These are phyloP conservation scores for Heliconius melpomene DNA, from an alignment of 1,140 invertebrate species.

Conservation along the genomic window DNA sequence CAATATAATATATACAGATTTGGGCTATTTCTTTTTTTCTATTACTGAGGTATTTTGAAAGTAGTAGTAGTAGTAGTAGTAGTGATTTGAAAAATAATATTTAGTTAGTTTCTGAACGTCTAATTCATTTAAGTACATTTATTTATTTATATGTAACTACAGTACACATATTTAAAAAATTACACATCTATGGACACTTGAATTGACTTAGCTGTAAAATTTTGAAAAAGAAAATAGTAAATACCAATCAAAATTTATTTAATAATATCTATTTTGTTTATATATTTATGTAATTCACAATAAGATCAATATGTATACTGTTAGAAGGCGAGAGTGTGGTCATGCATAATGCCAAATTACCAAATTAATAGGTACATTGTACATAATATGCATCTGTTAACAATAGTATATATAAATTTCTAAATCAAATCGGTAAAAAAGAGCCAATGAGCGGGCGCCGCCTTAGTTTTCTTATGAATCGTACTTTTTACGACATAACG, in stretches of 20 bases:
- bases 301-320: neutral
- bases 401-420: neutral
- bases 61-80: constrained; percentile 7
- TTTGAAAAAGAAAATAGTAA: constrained; percentile 10
- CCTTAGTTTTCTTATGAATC: too few species aligned
- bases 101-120: neutral
- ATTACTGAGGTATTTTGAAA: constrained; percentile 16
- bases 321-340: neutral
- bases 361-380: too few species aligned
- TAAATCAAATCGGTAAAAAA: neutral
- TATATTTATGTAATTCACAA: neutral
- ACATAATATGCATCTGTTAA: too few species aligned
- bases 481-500: too few species aligned
- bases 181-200: constrained; percentile 21
- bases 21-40: constrained; percentile 16
- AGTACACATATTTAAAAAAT: constrained; percentile 19
- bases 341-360: too few species aligned
- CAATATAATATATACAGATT: constrained; percentile 14
- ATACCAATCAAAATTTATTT: neutral
- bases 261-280: neutral
- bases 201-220: constrained; percentile 13
- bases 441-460: too few species aligned
- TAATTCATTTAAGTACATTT: constrained; percentile 4
- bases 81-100: neutral
- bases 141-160: neutral